Base-by-base conservation (phyloP, 2,888 invertebrate species). In the Trichogramma evanescens region DNA sequence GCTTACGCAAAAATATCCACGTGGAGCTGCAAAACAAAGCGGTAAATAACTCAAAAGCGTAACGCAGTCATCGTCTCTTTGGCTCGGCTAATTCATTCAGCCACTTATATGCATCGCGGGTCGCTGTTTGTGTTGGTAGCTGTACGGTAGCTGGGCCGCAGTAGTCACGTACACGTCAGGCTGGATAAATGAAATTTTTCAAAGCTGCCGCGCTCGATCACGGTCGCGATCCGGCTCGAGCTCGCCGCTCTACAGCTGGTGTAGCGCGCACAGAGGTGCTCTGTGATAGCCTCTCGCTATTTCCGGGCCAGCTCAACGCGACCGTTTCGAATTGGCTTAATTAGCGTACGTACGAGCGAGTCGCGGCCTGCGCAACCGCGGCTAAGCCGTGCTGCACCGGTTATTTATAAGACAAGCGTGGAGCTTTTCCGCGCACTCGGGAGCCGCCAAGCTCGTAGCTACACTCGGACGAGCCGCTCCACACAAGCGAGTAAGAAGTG, bases 381-480 rank as follows among this genome's bases (percentile, higher is more conserved):
- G 56, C 49, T 26, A 26, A 26, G 26, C 26, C 26, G 26, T 26
- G 49, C 50, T 40, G 46, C 43, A 49, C 58, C 48, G 42, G 63
- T 65, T 66, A 65, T 66, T 66, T 66, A 63, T 65, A 62, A 58
- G 63, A 59, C 52, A 59, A 53, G 62, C 59, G 26, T 26, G 26
- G 26, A 26, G 26, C 26, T 26, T 26, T 26, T 26, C 26, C 54
- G 53, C 51, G 51, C 38, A 38, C 9, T 42, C 26, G 38, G 56
- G 60, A 66, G 26, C 26, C 26, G 3, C 26, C 26, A 3, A 26
- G 26, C 26, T 26, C 26, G 26, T 26, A 26, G 26, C 26, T 26
- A 3, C 26, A 3, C 26, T 26, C 26, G 26, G 26, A 26, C 26
- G 26, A 26, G 26, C 26, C 26, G 26, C 26, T 26, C 26, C 54